Base-by-base conservation (phyloP, 2,888 invertebrate species). In the Nasonovia ribisnigri region DNA sequence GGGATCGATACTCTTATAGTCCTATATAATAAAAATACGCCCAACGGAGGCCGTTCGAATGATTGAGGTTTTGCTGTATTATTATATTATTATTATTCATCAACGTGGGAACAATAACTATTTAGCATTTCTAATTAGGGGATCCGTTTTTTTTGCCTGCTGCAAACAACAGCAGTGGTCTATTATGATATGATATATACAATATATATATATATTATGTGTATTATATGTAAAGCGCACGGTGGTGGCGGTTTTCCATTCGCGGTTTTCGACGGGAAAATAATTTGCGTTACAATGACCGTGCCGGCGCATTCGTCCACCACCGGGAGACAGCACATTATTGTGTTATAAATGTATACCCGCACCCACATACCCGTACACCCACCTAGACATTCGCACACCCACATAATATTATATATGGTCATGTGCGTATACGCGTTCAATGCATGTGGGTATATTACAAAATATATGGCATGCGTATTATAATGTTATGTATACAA, bases 221-320 rank as follows among this genome's bases (percentile, higher is more conserved):
- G 26, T 8, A 57, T 26, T 26, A 57, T 57, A 1, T 26, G 26
- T 57, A 36, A 20, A 20, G 20, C 6, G 6, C 20, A 20, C 20
- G 77, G 26, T 0, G 8, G 54, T 5, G 54, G 24, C 1, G 36
- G 77, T 77, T 77, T 77, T 20, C 77, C 36, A 36, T 36, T 36
- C 20, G 77, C 36, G 20, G 36, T 20, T 77, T 36, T 77, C 77
- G 36, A 77, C 36, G 36, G 77, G 77, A 77, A 77, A 86, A 86
- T 43, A 86, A 77, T 77, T 77, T 77, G 77, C 8, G 77, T 24
- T 77, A 77, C 77, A 77, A 42, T 86, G 86, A 86, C 77, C 36
- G 36, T 20, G 36, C 60, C 60, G 60, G 60, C 60, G n/a, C 16
- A 67, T n/a, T 36, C 36, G 77, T 77, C 77, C 36, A 20, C 77